Conservation (phyloP, 2,888 invertebrate genomes). For the Lycophotia porphyrea region DNA sequence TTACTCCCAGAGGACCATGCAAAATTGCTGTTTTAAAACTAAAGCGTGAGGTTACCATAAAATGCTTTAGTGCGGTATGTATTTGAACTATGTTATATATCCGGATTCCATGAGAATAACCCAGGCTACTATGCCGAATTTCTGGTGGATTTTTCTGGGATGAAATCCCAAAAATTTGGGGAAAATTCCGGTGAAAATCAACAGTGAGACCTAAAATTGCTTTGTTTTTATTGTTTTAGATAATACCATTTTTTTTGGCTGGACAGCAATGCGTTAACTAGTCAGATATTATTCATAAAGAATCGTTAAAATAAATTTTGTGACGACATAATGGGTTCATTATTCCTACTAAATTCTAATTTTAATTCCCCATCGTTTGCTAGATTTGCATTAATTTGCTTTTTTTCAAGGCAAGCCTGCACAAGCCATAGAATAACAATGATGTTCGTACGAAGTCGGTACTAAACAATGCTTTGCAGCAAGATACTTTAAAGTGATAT, state of each 20-base stretch:
- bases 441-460: background rate
- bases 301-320: background rate
- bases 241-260: background rate
- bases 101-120: constrained; percentile 28
- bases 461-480: background rate
- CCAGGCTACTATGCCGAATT: constrained; percentile 16
- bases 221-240: background rate
- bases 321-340: no score
- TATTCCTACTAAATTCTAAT: background rate
- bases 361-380: background rate
- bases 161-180: background rate
- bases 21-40: constrained; percentile 58
- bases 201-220: background rate
- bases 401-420: background rate
- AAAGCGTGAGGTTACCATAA: constrained; percentile 46
- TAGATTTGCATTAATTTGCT: background rate
- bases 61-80: constrained; percentile 27
- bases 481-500: background rate
- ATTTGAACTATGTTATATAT: constrained; percentile 35
- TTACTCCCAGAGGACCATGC: constrained; percentile 24
- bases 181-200: background rate
- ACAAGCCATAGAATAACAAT: background rate
- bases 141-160: constrained; percentile 1
- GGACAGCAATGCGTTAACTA: background rate
- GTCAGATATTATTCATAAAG: background rate